Percentiles rank a stretch among this genome's conserved stretches.
These are phyloP conservation scores for Tyto alba DNA, from an alignment of 2,113 vertebrate genomes.

Conservation along the genomic window DNA sequence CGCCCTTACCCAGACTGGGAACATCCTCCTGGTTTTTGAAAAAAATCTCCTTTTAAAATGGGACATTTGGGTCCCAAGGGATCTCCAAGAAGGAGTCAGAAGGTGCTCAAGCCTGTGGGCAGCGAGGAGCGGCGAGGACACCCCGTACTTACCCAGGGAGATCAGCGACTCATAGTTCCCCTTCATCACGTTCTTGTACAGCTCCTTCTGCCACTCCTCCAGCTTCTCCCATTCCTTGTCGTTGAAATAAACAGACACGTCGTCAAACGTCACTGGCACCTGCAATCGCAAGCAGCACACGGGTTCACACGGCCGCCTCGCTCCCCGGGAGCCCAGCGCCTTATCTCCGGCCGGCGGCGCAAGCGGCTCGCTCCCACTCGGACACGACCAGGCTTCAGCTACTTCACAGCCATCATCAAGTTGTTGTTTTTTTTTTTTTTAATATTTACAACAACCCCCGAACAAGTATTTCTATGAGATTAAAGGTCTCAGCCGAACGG, in stretches of 20 bases:
- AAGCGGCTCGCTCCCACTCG: not conserved
- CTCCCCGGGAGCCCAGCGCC: not conserved
- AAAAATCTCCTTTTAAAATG: not conserved
- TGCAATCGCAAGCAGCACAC: constrained; percentile 21
- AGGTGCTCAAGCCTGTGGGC: not conserved
- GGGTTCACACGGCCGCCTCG: not conserved
- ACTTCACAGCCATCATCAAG: accelerated
- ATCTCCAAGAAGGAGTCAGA: not conserved
- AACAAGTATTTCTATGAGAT: not conserved
- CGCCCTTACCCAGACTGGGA: not conserved
- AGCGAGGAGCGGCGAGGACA: not conserved
- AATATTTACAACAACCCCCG: not conserved
- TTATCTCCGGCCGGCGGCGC: not conserved
- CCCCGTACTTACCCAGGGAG: constrained; percentile 70
- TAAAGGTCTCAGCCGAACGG: accelerated
- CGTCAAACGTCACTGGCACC: constrained; percentile 78
- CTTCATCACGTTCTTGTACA: constrained; percentile 79
- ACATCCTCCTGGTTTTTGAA: not conserved
- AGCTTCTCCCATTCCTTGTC: constrained; percentile 80
- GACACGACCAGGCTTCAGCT: not conserved
- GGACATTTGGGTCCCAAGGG: not conserved
- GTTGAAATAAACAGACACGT: constrained; percentile 76
- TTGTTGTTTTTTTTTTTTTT: no score
- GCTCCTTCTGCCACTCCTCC: constrained; percentile 80
- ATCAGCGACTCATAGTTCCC: constrained; percentile 78